Evolutionary conservation across 1,140 invertebrate species (phyloP).

Genomic region (Penaeus chinensis): DNA sequence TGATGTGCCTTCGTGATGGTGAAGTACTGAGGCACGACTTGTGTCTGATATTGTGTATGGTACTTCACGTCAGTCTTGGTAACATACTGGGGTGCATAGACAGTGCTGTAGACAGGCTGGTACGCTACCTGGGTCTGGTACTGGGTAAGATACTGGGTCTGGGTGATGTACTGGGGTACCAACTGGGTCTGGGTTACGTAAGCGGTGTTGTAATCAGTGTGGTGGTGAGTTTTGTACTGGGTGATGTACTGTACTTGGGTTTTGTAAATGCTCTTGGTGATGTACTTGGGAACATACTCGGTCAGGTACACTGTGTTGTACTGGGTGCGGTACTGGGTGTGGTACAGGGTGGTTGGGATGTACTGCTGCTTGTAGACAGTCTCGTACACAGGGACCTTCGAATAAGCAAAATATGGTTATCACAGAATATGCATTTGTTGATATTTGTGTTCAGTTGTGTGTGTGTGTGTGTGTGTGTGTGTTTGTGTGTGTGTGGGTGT

Average conservation of each 20-base stretch:
- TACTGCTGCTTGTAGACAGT: constrained; percentile 50
- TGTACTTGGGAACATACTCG: constrained; percentile 48
- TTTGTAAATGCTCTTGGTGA: constrained; percentile 39
- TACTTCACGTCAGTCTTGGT: constrained; percentile 30
- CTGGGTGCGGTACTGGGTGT: constrained; percentile 47
- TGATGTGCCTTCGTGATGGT: constrained; percentile 35
- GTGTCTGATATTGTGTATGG: constrained; percentile 40
- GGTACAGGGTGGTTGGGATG: constrained; percentile 34
- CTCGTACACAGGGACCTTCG: constrained; percentile 39
- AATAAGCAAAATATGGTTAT: neutral
- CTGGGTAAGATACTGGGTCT: constrained; percentile 39
- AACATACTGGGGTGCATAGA: constrained; percentile 34
- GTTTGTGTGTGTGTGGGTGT: too few species aligned
- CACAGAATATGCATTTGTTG: too few species aligned
- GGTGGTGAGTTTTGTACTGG: constrained; percentile 37
- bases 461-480: too few species aligned
- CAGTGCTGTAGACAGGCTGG: constrained; percentile 36
- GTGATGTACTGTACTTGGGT: constrained; percentile 42
- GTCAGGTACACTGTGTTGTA: constrained; percentile 35
- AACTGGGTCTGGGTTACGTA: constrained; percentile 31
- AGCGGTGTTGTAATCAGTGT: constrained; percentile 34
- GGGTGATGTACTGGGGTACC: constrained; percentile 35
- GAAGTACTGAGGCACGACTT: constrained; percentile 36
- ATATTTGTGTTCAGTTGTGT: too few species aligned
- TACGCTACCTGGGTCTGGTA: constrained; percentile 25